Evolutionary conservation across 2,797 vertebrate genomes (phyloP).

Genomic region (Podarcis siculus): DNA sequence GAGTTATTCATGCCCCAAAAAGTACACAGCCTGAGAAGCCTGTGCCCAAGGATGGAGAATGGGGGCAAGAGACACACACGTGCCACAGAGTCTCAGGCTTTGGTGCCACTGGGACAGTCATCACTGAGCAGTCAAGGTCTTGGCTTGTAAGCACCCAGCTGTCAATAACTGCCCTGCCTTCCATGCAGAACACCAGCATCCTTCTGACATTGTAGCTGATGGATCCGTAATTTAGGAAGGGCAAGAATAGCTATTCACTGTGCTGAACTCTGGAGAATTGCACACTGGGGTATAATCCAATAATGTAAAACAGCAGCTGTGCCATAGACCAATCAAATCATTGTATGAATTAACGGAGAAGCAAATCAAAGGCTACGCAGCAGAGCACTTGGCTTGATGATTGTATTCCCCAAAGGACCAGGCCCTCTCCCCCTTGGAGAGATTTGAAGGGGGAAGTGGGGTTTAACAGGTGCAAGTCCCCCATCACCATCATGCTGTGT

Average conservation of each 20-base stretch:
- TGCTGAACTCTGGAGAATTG: conserved; percentile 8
- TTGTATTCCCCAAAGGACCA: neutral
- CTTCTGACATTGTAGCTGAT: conserved; percentile 13
- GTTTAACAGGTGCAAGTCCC: neutral
- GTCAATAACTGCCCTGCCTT: neutral
- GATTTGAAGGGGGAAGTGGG: neutral
- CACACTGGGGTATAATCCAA: conserved; percentile 16
- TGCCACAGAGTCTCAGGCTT: neutral
- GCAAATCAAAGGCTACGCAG: neutral
- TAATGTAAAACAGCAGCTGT: conserved; percentile 17
- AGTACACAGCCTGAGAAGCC: neutral
- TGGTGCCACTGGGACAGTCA: neutral
- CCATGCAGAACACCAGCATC: neutral
- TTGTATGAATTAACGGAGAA: conserved; percentile 16
- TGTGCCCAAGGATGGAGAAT: neutral
- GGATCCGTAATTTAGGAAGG: neutral
- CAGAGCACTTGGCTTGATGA: conserved; percentile 9
- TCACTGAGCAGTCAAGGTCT: too few relatives aligned
- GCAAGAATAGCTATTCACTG: conserved; percentile 13
- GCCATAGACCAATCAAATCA: conserved; percentile 21
- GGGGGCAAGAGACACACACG: too few relatives aligned
- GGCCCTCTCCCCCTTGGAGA: neutral
- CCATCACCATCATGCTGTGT: neutral
- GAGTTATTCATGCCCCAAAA: neutral
- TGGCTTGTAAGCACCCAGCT: neutral